Percentiles rank a stretch among this genome's conserved stretches.
phyloP scores from a whole-genome alignment of 2,888 invertebrate genomes.

The Eupithecia subfuscata region DNA sequence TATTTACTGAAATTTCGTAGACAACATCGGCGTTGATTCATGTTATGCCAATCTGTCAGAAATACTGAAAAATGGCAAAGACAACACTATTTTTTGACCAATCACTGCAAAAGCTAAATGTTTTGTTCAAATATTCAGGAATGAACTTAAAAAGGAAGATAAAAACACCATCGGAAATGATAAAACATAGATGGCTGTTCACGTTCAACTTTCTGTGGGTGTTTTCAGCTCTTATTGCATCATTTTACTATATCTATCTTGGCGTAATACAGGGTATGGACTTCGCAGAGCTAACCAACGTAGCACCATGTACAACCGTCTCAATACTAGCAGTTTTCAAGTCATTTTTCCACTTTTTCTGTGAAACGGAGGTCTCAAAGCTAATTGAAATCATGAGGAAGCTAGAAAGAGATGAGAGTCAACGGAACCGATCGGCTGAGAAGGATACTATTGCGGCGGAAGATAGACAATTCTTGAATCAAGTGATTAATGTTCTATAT shows the following conservation, averaged over 20 bases:
- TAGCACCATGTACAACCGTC: conserved; percentile 52
- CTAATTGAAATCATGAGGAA: conserved; percentile 44
- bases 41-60: neutral
- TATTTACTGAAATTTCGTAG: conserved; percentile 2
- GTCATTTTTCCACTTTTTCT: conserved; percentile 42
- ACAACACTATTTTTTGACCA: conserved; percentile 42
- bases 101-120: conserved; percentile 47
- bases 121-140: conserved; percentile 49
- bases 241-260: conserved; percentile 45
- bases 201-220: conserved; percentile 50
- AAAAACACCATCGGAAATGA: conserved; percentile 33
- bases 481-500: conserved; percentile 50
- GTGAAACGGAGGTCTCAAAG: conserved; percentile 44
- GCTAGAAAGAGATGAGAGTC: conserved; percentile 46
- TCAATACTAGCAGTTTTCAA: conserved; percentile 49
- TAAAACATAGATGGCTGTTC: conserved; percentile 49
- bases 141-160: conserved; percentile 46
- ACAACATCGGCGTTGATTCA: neutral
- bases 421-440: conserved; percentile 32
- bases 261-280: conserved; percentile 46
- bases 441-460: conserved; percentile 44
- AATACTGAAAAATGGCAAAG: conserved; percentile 24
- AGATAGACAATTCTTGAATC: conserved; percentile 48
- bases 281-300: conserved; percentile 52
- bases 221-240: conserved; percentile 41